Evolutionary conservation across 2,888 invertebrate species (phyloP).

Genomic region (Epinotia demarniana): DNA sequence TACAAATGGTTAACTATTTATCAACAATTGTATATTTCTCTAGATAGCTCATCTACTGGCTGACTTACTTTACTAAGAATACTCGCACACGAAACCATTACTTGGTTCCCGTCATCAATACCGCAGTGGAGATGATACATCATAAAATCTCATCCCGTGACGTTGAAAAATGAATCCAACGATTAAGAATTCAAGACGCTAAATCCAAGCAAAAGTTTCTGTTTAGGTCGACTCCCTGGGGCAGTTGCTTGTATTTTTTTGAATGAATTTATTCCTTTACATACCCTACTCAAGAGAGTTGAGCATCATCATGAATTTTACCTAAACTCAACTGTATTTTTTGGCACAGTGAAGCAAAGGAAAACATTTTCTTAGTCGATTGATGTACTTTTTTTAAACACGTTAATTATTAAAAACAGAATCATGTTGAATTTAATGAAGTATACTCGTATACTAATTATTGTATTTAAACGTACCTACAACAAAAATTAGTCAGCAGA

Average conservation of each 20-base stretch:
- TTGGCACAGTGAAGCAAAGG: neutral
- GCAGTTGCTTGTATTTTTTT: conserved; percentile 31
- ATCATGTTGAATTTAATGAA: neutral
- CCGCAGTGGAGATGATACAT: conserved; percentile 25
- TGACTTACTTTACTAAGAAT: neutral
- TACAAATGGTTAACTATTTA: neutral
- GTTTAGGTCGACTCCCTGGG: conserved; percentile 23
- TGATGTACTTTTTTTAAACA: neutral
- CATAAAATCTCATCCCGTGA: conserved; percentile 24
- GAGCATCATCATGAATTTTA: conserved; percentile 28
- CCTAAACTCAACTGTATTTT: conserved; percentile 25
- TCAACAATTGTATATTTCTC: neutral
- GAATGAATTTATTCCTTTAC: conserved; percentile 32
- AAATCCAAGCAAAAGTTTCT: conserved; percentile 19
- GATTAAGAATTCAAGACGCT: conserved; percentile 37
- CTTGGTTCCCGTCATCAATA: conserved; percentile 4
- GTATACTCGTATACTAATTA: no score
- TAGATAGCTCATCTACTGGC: no score
- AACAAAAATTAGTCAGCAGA: neutral
- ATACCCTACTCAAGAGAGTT: conserved; percentile 21
- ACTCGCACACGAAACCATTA: neutral
- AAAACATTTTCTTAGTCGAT: neutral
- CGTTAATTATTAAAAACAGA: neutral
- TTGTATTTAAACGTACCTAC: neutral
- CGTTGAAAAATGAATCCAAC: conserved; percentile 37